These are phyloP conservation scores for Drosophila parvula DNA, from an alignment of 1,140 invertebrate species.

Conservation along the genomic window DNA sequence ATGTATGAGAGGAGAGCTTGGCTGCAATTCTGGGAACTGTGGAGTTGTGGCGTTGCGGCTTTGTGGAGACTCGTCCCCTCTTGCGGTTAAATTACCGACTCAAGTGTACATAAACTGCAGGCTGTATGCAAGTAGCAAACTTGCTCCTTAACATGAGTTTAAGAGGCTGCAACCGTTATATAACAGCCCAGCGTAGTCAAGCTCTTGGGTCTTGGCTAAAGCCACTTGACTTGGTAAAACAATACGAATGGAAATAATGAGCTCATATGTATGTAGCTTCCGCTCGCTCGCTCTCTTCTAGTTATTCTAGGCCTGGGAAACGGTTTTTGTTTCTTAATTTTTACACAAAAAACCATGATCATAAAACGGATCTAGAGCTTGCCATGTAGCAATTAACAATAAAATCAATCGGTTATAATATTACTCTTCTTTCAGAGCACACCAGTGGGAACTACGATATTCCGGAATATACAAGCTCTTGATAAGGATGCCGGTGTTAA, in stretches of 20 bases:
- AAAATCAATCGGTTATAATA: background rate
- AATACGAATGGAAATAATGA: constrained; percentile 35
- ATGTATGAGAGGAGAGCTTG: constrained; percentile 5
- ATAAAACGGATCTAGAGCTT: background rate
- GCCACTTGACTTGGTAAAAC: constrained; percentile 24
- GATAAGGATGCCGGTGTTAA: constrained; percentile 95
- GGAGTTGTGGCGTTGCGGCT: background rate
- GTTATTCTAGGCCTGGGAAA: constrained; percentile 29
- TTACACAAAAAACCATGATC: background rate
- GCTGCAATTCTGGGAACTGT: constrained; percentile 34
- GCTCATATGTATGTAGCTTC: constrained; percentile 17
- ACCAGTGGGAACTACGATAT: constrained; percentile 93
- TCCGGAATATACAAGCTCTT: constrained; percentile 91
- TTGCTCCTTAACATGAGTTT: constrained; percentile 56
- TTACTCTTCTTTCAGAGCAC: constrained; percentile 88
- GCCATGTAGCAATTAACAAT: constrained; percentile 17
- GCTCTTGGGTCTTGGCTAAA: constrained; percentile 20
- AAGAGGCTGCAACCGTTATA: constrained; percentile 73
- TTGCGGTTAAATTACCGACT: constrained; percentile 29
- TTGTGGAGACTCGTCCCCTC: constrained; percentile 14
- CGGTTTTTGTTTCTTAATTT: background rate
- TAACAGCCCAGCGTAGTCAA: constrained; percentile 47
- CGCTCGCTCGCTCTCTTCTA: constrained; percentile 16
- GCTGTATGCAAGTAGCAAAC: constrained; percentile 25
- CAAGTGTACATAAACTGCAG: constrained; percentile 14